phyloP scores from a whole-genome alignment of 1,140 invertebrate genomes.

The Harlomillsia oculata region DNA sequence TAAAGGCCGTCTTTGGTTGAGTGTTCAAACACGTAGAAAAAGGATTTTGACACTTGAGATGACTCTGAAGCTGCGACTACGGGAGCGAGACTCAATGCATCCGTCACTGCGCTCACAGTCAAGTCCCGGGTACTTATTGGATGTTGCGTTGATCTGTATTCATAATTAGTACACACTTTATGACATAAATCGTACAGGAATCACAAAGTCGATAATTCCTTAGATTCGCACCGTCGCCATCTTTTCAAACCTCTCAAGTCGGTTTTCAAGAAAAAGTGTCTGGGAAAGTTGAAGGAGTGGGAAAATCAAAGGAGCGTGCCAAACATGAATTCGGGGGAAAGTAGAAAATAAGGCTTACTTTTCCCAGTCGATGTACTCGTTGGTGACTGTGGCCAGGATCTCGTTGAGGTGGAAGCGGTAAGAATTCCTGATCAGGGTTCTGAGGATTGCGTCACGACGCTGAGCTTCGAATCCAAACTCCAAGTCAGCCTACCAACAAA shows the following conservation, averaged over 20 bases:
- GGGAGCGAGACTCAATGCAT: conserved; percentile 80
- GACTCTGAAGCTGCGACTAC: conserved; percentile 41
- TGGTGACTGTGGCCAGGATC: conserved; percentile 91
- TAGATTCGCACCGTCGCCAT: background rate
- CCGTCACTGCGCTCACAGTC: conserved; percentile 81
- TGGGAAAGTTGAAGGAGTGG: too few relatives aligned
- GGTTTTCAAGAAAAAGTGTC: too few relatives aligned
- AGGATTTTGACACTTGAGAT: conserved; percentile 49
- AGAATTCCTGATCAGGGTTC: conserved; percentile 86
- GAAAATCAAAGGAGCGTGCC: too few relatives aligned
- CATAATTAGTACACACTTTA: too few relatives aligned
- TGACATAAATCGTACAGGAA: too few relatives aligned
- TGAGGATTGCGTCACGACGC: conserved; percentile 76
- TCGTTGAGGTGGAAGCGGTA: conserved; percentile 88
- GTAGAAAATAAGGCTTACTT: conserved; percentile 40
- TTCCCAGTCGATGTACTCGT: conserved; percentile 97
- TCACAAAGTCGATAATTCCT: background rate
- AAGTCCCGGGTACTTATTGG: conserved; percentile 85
- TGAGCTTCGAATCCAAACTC: conserved; percentile 84
- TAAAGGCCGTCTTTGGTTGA: conserved; percentile 85
- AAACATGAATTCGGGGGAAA: background rate
- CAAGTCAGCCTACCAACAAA: conserved; percentile 73
- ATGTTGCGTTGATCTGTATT: conserved; percentile 61
- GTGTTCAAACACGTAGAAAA: conserved; percentile 88
- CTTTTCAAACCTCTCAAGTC: too few relatives aligned